Base-by-base conservation (phyloP, 2,888 invertebrate species). In the Ophion costatus region DNA sequence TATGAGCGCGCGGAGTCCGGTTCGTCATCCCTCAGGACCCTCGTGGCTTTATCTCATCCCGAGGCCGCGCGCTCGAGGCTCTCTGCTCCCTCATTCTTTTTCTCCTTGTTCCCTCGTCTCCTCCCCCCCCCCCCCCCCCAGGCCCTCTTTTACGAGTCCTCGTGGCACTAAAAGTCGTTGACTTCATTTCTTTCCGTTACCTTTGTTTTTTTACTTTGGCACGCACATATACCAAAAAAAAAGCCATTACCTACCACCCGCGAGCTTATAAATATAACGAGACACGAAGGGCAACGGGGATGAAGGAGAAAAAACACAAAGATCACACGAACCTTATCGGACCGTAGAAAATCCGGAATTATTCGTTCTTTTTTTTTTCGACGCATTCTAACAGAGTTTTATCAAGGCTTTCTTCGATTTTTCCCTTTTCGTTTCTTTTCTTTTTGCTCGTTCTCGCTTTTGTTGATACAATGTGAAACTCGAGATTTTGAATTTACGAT, bases 101-200 rank as follows among this genome's bases (percentile, higher is more conserved):
- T 74, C 42, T 29, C 45, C 56, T 67, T 24, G n/a, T 59, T 59
- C 57, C 45, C 29, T 69, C 22, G 66, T 24, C 71, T 66, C 51
- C 70, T 61, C 67, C 67, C 82, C 22, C 61, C n/a, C 42, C 51
- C 70, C 56, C 67, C 67, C 82, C 22, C 61, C n/a, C 42, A 81
- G 86, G 66, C 85, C 84, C 85, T 86, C 89, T 87, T 88, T 87
- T 88, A 89, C 86, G 86, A 88, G 80, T 80, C 84, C 87, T 73
- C 80, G 78, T 74, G 83, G 80, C 82, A 82, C 82, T 86, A 73
- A 79, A 80, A 82, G 76, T 79, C 79, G 71, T 85, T 76, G 79
- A 84, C 75, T 84, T 77, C 73, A 42, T 66, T 80, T 64, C 63
- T 80, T 79, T 63, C 63, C 63, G 79, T 73, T 66, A 51, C 80